Base-by-base conservation (phyloP, 1,140 invertebrate genomes). In the Forficula auricularia region DNA sequence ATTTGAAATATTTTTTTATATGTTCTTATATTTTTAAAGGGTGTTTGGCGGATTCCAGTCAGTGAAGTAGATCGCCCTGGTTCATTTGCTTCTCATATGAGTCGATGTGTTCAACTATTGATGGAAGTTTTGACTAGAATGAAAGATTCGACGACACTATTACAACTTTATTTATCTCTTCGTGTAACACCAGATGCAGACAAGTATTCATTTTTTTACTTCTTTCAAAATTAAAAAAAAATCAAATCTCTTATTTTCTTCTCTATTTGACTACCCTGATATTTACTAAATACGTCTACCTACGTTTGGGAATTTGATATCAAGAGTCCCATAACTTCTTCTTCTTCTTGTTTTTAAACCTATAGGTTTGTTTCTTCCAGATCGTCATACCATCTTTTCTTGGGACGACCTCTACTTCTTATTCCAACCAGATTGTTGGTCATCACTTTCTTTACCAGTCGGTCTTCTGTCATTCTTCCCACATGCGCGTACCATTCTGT, bases 81-180 rank as follows among this genome's bases (percentile, higher is more conserved):
- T 10, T 85, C 84, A 54, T 89, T 97, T 62, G 77, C 84, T 6
- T 77, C 82, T 27, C 88, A 95, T 54, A 86, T 95, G 77, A 84
- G 78, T 45, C 72, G 84, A 43, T 83, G 82, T 49, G 72, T 91
- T 3, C 66, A 73, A 4, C 66, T 92, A 6, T 64, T 90, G 1
- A 68, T 92, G 59, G 77, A 90, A 56, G 71, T 94, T 44, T 60
- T 91, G 10, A 71, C 73, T 45, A 74, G 81, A 52, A 72, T 75
- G 12, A 75, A 79, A 47, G 88, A 95, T 58, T 76, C 80, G 51
- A 73, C 75, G 54, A 75, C 78, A 50, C 62, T 95, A n/a, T 65
- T 86, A 36, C 77, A 86, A 53, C 61, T 94, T 10, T 79, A 78
- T 40, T 59, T 84, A 36, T 79, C 87, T 50, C 63, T 92, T 8